Percentiles rank a stretch among this genome's conserved stretches.
Evolutionary conservation across 2,888 invertebrate genomes (phyloP).

Genomic region (Agrilus biguttatus): DNA sequence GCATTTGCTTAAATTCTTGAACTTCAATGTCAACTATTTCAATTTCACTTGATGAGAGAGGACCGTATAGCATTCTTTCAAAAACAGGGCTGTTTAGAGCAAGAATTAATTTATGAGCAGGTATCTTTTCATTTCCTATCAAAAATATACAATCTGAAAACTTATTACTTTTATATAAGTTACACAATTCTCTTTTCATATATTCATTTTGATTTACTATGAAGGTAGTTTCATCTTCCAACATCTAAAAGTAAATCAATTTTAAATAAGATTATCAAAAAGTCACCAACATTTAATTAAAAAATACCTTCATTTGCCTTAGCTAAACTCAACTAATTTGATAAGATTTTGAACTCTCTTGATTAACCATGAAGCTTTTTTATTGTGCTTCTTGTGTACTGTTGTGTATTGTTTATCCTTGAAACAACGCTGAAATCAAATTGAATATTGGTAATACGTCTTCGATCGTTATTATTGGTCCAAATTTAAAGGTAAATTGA

Average conservation of each 20-base stretch:
- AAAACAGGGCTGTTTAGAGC: conserved; percentile 54
- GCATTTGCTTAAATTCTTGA: conserved; percentile 42
- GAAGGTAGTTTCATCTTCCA: conserved; percentile 4
- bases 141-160: conserved; percentile 42
- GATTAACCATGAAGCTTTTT: not conserved
- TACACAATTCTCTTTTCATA: conserved; percentile 7
- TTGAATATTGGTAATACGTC: too few species aligned
- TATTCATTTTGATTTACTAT: conserved; percentile 5
- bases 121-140: conserved; percentile 36
- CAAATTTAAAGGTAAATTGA: too few species aligned
- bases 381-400: too few species aligned
- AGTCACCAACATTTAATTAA: not conserved
- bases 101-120: conserved; percentile 46
- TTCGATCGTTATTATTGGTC: too few species aligned
- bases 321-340: not conserved
- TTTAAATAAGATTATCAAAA: not conserved
- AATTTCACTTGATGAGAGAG: conserved; percentile 36
- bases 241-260: conserved; percentile 10
- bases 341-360: not conserved
- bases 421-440: too few species aligned
- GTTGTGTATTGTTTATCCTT: too few species aligned
- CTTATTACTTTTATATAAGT: conserved; percentile 11
- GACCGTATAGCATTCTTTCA: conserved; percentile 53
- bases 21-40: conserved; percentile 43
- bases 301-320: too few species aligned